phyloP scores from a whole-genome alignment of 2,888 invertebrate genomes.

The Schrankia costaestrigalis region DNA sequence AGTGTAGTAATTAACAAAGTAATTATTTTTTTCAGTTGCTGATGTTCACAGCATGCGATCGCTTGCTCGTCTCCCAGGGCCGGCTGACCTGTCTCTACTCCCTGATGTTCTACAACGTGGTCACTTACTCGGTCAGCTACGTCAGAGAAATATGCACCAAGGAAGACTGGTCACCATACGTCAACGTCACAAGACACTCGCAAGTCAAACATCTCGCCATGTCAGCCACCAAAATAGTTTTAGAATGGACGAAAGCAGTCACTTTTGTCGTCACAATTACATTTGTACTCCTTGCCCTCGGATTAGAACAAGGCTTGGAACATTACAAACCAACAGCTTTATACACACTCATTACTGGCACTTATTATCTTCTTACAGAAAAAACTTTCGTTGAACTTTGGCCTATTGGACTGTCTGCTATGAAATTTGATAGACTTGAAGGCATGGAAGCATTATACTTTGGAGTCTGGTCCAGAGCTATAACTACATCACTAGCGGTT shows the following conservation, averaged over 20 bases:
- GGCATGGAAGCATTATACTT: constrained; percentile 86
- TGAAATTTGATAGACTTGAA: constrained; percentile 83
- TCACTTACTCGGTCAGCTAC: constrained; percentile 88
- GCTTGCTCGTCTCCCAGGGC: constrained; percentile 81
- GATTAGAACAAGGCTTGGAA: constrained; percentile 87
- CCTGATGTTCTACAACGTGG: constrained; percentile 90
- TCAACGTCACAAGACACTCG: constrained; percentile 86
- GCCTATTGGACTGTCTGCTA: constrained; percentile 77
- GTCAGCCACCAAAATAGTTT: constrained; percentile 89
- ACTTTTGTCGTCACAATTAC: constrained; percentile 89
- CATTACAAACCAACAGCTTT: constrained; percentile 85
- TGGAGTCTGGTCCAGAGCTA: constrained; percentile 82
- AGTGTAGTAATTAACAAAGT: too few relatives aligned
- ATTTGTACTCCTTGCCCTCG: constrained; percentile 87
- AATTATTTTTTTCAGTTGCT: constrained; percentile 77
- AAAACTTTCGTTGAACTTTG: constrained; percentile 85
- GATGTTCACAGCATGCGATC: constrained; percentile 87
- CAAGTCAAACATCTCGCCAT: constrained; percentile 89
- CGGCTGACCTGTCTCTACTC: constrained; percentile 87
- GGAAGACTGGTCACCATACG: constrained; percentile 89
- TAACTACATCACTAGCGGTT: constrained; percentile 80
- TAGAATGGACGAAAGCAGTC: constrained; percentile 91
- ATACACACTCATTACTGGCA: constrained; percentile 84
- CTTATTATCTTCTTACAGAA: constrained; percentile 87
- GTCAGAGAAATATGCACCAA: constrained; percentile 86